A percentile compares a stretch with the other conserved stretches of the same genome.
These are phyloP conservation scores for Champsocephalus gunnari DNA, from an alignment of 2,797 vertebrate genomes.

Conservation along the genomic window DNA sequence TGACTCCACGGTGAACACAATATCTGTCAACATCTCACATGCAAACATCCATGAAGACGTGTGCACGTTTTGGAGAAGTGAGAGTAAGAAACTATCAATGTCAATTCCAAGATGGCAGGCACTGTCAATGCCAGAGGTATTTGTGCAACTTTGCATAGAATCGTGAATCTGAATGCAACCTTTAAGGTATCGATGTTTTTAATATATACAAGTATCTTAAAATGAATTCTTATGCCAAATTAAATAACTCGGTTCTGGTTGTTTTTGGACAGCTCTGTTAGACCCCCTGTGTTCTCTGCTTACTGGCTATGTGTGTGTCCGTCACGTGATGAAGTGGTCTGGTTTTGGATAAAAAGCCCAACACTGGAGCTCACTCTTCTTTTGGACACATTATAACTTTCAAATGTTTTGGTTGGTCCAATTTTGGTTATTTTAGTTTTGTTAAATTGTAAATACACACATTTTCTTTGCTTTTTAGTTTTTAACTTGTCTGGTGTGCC, in stretches of 20 bases:
- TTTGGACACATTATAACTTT: no score
- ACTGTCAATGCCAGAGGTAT: background rate
- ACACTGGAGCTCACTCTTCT: no score
- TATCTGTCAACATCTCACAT: conserved; percentile 38
- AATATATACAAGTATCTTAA: background rate
- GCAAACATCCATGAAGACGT: conserved; percentile 32
- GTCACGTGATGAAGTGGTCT: no score
- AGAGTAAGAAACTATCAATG: background rate
- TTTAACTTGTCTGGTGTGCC: no score
- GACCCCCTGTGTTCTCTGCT: no score
- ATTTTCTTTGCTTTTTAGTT: no score
- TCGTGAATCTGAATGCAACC: background rate
- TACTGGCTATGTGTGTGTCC: no score
- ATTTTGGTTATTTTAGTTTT: no score
- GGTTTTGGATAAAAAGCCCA: no score
- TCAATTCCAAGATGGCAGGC: background rate
- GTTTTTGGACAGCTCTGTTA: background rate
- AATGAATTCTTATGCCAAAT: background rate
- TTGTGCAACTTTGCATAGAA: background rate
- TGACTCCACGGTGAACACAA: conserved; percentile 40
- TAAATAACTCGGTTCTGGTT: background rate
- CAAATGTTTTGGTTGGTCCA: no score
- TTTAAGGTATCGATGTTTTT: background rate
- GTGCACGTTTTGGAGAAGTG: conserved; percentile 15
- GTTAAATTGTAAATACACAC: no score